Conservation (phyloP, 1,140 invertebrate genomes). For the Fopius arisanus region DNA sequence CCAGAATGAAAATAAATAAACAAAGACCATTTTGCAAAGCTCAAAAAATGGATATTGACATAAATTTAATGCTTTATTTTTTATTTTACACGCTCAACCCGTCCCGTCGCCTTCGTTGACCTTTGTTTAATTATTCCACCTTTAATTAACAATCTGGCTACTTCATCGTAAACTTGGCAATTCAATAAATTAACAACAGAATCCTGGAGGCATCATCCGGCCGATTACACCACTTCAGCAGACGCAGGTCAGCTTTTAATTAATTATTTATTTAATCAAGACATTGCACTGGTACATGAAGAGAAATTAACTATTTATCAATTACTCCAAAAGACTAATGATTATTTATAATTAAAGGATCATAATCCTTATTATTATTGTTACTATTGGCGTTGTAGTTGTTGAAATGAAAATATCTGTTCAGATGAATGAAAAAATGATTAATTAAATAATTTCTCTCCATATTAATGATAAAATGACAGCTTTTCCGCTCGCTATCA, state of each 20-base stretch:
- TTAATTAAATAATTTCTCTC: too few species aligned
- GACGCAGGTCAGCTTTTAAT: conserved; percentile 23
- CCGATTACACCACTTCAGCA: conserved; percentile 22
- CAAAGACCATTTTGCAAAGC: too few species aligned
- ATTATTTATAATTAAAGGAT: too few species aligned
- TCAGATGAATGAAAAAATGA: too few species aligned
- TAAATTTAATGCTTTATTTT: neutral
- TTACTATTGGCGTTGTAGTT: too few species aligned
- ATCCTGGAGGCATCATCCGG: conserved; percentile 27
- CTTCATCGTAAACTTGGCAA: neutral
- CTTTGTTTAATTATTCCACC: neutral
- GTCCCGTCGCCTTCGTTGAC: neutral
- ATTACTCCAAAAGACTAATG: too few species aligned
- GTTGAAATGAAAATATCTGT: too few species aligned
- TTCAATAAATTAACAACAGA: neutral
- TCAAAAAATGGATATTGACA: neutral
- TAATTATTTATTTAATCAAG: neutral
- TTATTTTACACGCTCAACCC: neutral
- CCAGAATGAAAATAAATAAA: too few species aligned
- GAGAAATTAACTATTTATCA: too few species aligned
- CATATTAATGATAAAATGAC: conserved; percentile 1
- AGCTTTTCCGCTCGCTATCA: conserved; percentile 14
- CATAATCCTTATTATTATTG: too few species aligned
- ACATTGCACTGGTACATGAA: too few species aligned
- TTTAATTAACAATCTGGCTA: neutral